Evolutionary conservation across 2,888 invertebrate species (phyloP), one percentile per base, ranked within the genome.

Genomic region (Cylindroiulus punctatus): DNA sequence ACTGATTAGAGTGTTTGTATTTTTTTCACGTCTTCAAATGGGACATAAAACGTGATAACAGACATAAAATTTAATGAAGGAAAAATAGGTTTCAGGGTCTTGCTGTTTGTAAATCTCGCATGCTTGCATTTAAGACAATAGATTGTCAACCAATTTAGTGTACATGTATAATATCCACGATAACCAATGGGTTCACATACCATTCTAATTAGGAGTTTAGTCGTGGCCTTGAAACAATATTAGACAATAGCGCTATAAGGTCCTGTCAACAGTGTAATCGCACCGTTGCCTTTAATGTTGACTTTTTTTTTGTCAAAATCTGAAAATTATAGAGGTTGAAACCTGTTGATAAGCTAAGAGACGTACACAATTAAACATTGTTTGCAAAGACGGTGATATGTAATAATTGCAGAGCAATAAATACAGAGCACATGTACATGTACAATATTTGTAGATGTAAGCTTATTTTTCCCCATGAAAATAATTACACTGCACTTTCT

Each of bases 41-140:
- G 32, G 76, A 26, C 30, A 76, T 30, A 10, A 76, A 30, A 76
- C 1, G 14, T 14, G 30, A 76, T 30, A 17, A 4, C 14, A 76
- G 32, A 76, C 4, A 30, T 30, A 30, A 30, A 76, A 76, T 4
- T 76, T 76, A 30, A 32, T 76, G 76, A 32, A 14, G 76, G 76
- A 30, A 76, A 65, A 76, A 76, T 1, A 17, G 14, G 12, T 30
- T 76, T 76, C 30, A 76, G 76, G 76, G 76, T 76, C 30, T 76
- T 30, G 30, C 5, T 32, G 30, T 17, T 1, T 14, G 30, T 17
- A 14, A 76, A 76, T 30, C 30, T 76, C 30, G 65, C 65, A 65
- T 26, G 65, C 65, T 3, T 76, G 30, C 30, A 76, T 76, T 76
- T 76, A 17, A 76, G 76, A 76, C 76, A 76, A 76, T 76, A 76